These are phyloP conservation scores for Eriosoma lanigerum DNA, from an alignment of 1,140 invertebrate genomes.

Conservation along the genomic window DNA sequence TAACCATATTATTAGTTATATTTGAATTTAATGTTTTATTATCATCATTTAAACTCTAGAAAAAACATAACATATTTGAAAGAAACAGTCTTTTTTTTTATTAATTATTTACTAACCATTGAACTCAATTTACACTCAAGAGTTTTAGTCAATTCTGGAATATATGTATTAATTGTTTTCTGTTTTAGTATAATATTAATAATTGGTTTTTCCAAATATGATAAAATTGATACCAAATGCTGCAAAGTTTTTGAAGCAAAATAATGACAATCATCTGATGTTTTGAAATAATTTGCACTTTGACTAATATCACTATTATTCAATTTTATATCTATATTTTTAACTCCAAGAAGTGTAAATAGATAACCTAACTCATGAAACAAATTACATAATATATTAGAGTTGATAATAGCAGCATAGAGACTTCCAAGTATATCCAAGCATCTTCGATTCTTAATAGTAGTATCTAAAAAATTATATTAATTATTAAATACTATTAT, in stretches of 20 bases:
- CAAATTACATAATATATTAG: constrained; percentile 44
- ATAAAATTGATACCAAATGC: constrained; percentile 2
- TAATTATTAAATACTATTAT: background rate
- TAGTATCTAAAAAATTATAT: constrained; percentile 14
- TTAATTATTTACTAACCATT: constrained; percentile 10
- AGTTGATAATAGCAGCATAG: constrained; percentile 9
- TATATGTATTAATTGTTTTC: constrained; percentile 28
- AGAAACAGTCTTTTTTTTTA: too few relatives aligned
- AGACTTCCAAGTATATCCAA: constrained; percentile 28
- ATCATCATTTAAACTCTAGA: constrained; percentile 35
- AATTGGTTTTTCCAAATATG: constrained; percentile 37
- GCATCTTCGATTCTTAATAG: background rate
- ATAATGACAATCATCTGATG: constrained; percentile 43
- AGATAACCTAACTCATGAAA: constrained; percentile 39
- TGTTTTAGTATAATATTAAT: constrained; percentile 35
- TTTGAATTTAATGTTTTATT: background rate
- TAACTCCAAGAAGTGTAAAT: constrained; percentile 22
- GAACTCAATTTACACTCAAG: constrained; percentile 2
- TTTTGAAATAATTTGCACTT: constrained; percentile 12
- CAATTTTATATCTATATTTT: background rate
- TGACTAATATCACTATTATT: background rate
- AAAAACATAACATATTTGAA: constrained; percentile 10
- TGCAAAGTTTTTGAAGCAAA: constrained; percentile 42
- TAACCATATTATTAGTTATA: constrained; percentile 31
- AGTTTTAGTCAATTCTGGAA: constrained; percentile 21